A percentile compares a stretch with the other conserved stretches of the same genome.
Conservation (phyloP, 2,113 vertebrate species). For the Accipiter cooperii region DNA sequence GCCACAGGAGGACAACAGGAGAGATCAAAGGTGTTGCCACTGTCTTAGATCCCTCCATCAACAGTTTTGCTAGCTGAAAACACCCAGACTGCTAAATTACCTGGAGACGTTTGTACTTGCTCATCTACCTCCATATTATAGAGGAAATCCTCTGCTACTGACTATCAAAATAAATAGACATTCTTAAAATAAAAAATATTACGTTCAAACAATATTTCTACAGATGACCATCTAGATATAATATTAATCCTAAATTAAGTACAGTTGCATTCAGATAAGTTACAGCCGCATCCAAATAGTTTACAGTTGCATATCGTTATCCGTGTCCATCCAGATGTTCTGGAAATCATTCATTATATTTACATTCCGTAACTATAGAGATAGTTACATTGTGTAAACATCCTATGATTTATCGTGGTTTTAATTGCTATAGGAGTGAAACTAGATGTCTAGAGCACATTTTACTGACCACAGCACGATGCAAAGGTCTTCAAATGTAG, state of each 20-base stretch:
- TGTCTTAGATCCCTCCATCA: not conserved
- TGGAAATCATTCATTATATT: not conserved
- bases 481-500: not conserved
- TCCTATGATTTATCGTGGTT: not conserved
- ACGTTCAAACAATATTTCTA: not conserved
- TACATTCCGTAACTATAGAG: not conserved
- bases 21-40: not conserved
- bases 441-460: not conserved
- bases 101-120: not conserved
- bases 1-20: not conserved
- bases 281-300: not conserved
- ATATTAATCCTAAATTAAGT: not conserved
- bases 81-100: not conserved
- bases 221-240: not conserved
- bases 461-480: not conserved
- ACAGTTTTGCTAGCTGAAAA: not conserved
- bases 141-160: not conserved
- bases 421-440: not conserved
- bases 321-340: constrained; percentile 5
- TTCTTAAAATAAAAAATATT: not conserved
- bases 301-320: not conserved
- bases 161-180: not conserved
- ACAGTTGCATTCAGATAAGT: not conserved
- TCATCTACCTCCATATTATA: not conserved
- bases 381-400: not conserved